Evolutionary conservation across 1,140 invertebrate species (phyloP).

Genomic region (Leptinotarsa defecta): DNA sequence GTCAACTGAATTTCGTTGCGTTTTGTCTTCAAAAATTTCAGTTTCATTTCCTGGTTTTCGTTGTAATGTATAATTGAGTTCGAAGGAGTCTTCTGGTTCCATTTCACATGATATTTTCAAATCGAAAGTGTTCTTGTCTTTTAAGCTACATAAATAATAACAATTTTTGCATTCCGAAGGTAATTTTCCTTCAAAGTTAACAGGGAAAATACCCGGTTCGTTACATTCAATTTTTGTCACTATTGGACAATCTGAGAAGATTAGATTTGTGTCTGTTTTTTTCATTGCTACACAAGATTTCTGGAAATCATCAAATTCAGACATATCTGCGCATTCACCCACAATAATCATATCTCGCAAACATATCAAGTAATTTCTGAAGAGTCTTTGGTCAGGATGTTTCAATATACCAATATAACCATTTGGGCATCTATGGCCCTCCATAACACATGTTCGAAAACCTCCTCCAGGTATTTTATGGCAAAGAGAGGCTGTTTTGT

Average conservation of each 20-base stretch:
- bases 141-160: conserved; percentile 1
- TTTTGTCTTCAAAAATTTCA: neutral
- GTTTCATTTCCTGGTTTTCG: neutral
- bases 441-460: conserved; percentile 13
- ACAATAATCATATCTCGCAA: conserved; percentile 12
- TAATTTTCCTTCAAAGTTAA: neutral
- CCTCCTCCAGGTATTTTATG: conserved; percentile 23
- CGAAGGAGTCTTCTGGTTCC: neutral
- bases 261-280: conserved; percentile 17
- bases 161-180: neutral
- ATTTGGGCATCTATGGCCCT: conserved; percentile 19
- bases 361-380: conserved; percentile 29
- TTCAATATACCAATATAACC: conserved; percentile 1
- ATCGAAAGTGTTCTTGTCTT: neutral
- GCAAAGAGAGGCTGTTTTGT: conserved; percentile 8
- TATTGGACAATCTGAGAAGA: conserved; percentile 11
- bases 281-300: neutral
- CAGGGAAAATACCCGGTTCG: conserved; percentile 12
- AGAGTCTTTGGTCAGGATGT: conserved; percentile 22
- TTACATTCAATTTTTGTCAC: conserved; percentile 14
- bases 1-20: neutral
- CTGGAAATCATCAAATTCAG: conserved; percentile 15
- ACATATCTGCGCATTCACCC: neutral
- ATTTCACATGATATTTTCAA: conserved; percentile 6
- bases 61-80: neutral